Evolutionary conservation across 1,140 invertebrate genomes (phyloP), one percentile per base, ranked within the genome.

Genomic region (Brachionus asplanchnoidis): DNA sequence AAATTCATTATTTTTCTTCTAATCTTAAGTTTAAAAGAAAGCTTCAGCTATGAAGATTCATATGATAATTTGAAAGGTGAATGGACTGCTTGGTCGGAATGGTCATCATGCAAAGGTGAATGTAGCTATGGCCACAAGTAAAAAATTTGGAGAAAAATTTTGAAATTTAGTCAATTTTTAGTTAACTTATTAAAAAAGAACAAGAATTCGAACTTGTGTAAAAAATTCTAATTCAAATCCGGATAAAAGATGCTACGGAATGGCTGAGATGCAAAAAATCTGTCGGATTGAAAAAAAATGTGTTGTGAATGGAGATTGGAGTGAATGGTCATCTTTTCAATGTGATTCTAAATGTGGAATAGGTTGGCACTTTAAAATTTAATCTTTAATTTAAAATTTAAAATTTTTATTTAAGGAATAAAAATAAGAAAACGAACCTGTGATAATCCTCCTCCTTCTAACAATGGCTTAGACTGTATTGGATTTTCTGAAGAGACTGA

Each of bases 311-410:
- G 73, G 73, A 36, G n/a, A 11, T 5, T 77, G 73, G 73, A 53
- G 44, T 46, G 73, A 77, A 77, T 77, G 73, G 73, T 77, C 73
- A 11, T 2, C 40, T 28, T 77, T 20, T 44, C 14, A 20, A 26
- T 77, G 73, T 77, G 8, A 77, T 26, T 46, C 73, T 26, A 77
- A 77, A 77, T 77, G 73, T 77, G 73, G 73, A 50, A 42, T 75
- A 3, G 70, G 73, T 77, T 44, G 5, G n/a, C 17, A 65, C 56
- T 68, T 68, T 68, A 11, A 23, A 11, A 36, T 36, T 32, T 36
- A 68, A 14, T 68, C n/a, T 32, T 8, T 32, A 28, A 6, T 28
- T 50, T 77, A 23, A 50, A 14, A 77, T 28, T n/a, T n/a, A n/a
- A n/a, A n/a, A n/a, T n/a, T n/a, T 50, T 77, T 12, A 3, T 0